A percentile compares a stretch with the other conserved stretches of the same genome.
These are phyloP conservation scores for Athalia rosae DNA, from an alignment of 2,888 invertebrate species.

Conservation along the genomic window DNA sequence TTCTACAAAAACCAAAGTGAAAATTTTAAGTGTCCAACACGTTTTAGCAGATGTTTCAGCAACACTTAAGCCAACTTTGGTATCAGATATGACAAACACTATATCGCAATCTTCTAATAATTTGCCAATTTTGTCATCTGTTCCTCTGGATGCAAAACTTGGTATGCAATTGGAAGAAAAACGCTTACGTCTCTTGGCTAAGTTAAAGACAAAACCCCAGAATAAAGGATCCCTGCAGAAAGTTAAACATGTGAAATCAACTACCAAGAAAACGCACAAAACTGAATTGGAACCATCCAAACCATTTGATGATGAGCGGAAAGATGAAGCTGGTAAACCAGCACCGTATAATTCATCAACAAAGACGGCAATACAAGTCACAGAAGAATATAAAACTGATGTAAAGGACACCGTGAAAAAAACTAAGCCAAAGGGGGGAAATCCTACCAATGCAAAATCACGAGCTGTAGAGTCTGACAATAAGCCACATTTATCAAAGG, in stretches of 20 bases:
- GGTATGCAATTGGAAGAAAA: conserved; percentile 63
- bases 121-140: conserved; percentile 3
- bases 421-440: not conserved
- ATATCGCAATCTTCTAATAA: conserved; percentile 3
- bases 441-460: no score
- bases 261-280: not conserved
- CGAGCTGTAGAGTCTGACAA: no score
- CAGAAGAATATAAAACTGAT: not conserved
- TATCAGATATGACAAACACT: not conserved
- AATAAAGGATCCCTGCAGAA: not conserved
- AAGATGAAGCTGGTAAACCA: not conserved
- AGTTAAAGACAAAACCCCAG: conserved; percentile 52
- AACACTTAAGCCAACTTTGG: conserved; percentile 38
- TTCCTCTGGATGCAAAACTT: conserved; percentile 50
- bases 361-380: not conserved
- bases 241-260: conserved; percentile 18
- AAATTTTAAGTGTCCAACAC: conserved; percentile 54
- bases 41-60: conserved; percentile 49
- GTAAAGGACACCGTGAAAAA: not conserved
- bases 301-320: not conserved
- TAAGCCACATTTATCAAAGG: not conserved
- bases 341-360: not conserved
- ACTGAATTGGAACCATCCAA: not conserved
- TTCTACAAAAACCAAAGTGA: conserved; percentile 46
- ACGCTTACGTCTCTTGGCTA: conserved; percentile 62